A percentile compares a stretch with the other conserved stretches of the same genome.
Evolutionary conservation across 2,888 invertebrate genomes (phyloP).

Genomic region (Podabrus alpinus): DNA sequence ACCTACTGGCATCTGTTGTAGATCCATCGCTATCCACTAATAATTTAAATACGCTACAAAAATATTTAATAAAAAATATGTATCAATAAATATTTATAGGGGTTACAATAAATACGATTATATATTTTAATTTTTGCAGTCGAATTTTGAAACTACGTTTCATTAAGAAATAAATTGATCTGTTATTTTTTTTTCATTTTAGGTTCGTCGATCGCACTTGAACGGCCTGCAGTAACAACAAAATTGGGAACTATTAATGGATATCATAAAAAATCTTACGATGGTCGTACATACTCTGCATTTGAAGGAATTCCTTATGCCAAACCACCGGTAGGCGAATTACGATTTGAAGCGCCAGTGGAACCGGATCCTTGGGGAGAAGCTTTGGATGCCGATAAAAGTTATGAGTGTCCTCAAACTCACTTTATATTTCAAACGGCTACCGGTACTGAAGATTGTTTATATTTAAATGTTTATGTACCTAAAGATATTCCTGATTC

Average conservation of each 20-base stretch:
- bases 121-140: too few species aligned
- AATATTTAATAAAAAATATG: too few species aligned
- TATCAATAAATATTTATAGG: too few species aligned
- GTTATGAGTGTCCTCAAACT: constrained; percentile 40
- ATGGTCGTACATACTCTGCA: constrained; percentile 35
- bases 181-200: too few species aligned
- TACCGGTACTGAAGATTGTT: constrained; percentile 33
- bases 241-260: constrained; percentile 37
- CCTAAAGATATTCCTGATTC: background rate
- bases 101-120: too few species aligned
- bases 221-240: background rate
- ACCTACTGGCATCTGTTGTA: too few species aligned
- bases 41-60: too few species aligned
- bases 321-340: constrained; percentile 39
- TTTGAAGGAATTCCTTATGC: constrained; percentile 45
- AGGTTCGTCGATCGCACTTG: background rate
- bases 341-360: constrained; percentile 40
- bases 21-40: too few species aligned
- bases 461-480: background rate
- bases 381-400: constrained; percentile 36
- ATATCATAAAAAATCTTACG: constrained; percentile 34
- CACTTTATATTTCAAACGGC: constrained; percentile 34
- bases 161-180: too few species aligned
- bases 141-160: too few species aligned
- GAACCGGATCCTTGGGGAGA: background rate